A percentile compares a stretch with the other conserved stretches of the same genome.
Conservation (phyloP, 2,113 vertebrate genomes). For the Cromileptes altivelis region DNA sequence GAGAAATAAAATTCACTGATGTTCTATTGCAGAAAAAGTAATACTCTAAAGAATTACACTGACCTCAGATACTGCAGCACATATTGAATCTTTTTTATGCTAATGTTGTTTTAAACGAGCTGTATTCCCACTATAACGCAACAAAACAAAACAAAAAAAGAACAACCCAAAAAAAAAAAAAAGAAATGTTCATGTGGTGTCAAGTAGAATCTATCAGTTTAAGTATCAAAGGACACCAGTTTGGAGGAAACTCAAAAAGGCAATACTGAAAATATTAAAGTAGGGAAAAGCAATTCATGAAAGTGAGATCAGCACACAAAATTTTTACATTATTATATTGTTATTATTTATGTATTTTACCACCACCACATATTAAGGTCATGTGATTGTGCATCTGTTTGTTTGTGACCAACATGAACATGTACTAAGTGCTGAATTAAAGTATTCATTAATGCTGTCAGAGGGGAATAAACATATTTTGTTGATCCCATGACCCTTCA, state of each 20-base stretch:
- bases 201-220: not conserved
- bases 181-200: not conserved
- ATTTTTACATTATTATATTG: not conserved
- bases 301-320: not conserved
- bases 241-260: not conserved
- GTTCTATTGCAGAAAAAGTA: conserved; percentile 1
- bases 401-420: not conserved
- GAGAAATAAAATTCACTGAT: not conserved
- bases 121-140: not conserved
- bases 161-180: not conserved
- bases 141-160: not conserved
- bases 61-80: not conserved
- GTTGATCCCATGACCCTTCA: not conserved
- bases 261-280: not conserved
- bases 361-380: not conserved
- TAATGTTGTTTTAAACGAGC: conserved; percentile 12
- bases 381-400: not conserved
- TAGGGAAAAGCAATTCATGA: not conserved
- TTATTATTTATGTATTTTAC: not conserved
- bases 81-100: conserved; percentile 7
- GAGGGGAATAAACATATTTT: not conserved
- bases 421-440: not conserved
- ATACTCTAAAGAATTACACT: not conserved
- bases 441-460: not conserved
- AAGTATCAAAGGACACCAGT: not conserved